Conservation (phyloP, 2,113 vertebrate species). For the Pholis gunnellus region DNA sequence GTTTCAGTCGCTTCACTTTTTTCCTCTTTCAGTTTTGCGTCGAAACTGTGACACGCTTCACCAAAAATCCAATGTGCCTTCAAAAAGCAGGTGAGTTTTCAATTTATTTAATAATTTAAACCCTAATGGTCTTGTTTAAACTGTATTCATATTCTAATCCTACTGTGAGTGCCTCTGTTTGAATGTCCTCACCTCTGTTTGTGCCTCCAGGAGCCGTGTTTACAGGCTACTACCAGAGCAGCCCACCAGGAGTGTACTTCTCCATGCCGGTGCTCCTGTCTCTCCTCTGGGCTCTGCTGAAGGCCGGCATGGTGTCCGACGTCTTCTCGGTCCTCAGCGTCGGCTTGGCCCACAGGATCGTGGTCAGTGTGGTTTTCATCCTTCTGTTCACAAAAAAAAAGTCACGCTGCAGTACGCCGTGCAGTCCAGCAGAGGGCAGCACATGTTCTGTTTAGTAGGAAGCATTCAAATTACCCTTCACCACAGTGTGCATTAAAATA, state of each 20-base stretch:
- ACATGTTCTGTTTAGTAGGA: neutral
- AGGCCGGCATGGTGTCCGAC: slow-evolving; percentile 83
- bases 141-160: neutral
- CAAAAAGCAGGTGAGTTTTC: slow-evolving; percentile 88
- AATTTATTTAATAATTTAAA: neutral
- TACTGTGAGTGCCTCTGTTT: neutral
- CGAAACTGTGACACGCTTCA: slow-evolving; percentile 86
- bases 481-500: neutral
- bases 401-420: neutral
- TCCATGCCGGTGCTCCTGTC: slow-evolving; percentile 81
- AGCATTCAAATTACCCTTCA: neutral
- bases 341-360: slow-evolving; percentile 80
- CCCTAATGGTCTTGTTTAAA: neutral
- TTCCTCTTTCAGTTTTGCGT: slow-evolving; percentile 86
- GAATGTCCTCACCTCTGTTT: neutral
- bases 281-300: slow-evolving; percentile 87
- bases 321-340: slow-evolving; percentile 86
- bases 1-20: neutral
- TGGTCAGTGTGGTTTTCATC: slow-evolving; percentile 83
- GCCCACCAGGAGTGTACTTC: slow-evolving; percentile 85
- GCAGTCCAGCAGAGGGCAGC: slow-evolving; percentile 7
- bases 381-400: neutral
- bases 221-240: slow-evolving; percentile 86
- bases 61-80: slow-evolving; percentile 82
- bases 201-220: slow-evolving; percentile 86